Base-by-base conservation (phyloP, 2,888 invertebrate species). In the Latrodectus hesperus region DNA sequence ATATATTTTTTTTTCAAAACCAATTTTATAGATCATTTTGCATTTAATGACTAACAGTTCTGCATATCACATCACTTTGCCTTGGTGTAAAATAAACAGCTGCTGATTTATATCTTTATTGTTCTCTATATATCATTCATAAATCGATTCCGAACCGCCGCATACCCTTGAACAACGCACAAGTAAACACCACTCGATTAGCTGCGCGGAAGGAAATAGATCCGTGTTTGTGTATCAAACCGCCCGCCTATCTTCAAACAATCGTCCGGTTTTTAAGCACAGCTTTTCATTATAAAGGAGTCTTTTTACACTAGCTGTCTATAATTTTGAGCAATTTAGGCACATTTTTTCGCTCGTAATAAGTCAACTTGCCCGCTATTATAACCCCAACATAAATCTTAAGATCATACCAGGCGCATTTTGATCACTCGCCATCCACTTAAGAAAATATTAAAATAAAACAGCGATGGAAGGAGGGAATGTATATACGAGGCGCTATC, bases 201-300 rank as follows among this genome's bases (percentile, higher is more conserved):
- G n/a, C 71, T n/a, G 49, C 68, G 38, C n/a, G 60, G 9, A 49
- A 17, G 17, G 49, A 55, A 55, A 70, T 53, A 49, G 53, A 38
- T 16, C 67, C 55, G 72, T 82, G 77, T 84, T 81, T 81, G 72
- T 73, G 49, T 84, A 72, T 72, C 72, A 55, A 83, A 84, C 74
- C 84, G 72, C 84, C 78, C 53, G 52, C 84, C 64, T 70, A 71
- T 71, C 76, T 64, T 49, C 53, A 67, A 72, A 84, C 77, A 78
- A 84, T 77, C 83, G 74, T 38, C 71, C 53, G 65, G 53, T 65
- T 78, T 77, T 70, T 70, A 84, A 64, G 77, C 72, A 65, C 70
- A 85, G 86, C 80, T 67, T 86, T 81, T 86, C 80, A 80, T 86
- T 86, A 86, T 86, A 76, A 81, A 86, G 81, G 71, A 86, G 86